phyloP scores from a whole-genome alignment of 2,113 vertebrate species.

The Acanthisitta chloris region DNA sequence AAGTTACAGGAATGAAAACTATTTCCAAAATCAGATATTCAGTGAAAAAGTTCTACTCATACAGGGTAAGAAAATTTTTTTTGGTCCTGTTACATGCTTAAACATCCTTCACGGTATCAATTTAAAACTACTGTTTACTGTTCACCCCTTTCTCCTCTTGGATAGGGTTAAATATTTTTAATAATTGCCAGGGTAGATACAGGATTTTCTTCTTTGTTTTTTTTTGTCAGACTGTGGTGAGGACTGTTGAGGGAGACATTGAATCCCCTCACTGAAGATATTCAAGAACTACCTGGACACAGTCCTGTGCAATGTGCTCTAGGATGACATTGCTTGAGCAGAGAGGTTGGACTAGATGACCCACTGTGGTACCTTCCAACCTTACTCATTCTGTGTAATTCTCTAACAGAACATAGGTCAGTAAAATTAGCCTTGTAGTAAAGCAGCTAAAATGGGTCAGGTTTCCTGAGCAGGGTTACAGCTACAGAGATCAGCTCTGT shows the following conservation, averaged over 20 bases:
- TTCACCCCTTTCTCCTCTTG: not conserved
- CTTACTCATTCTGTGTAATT: no score
- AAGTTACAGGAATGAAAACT: conserved; percentile 8
- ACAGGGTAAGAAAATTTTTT: no score
- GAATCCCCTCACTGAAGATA: no score
- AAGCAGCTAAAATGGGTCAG: not conserved
- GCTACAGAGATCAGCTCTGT: not conserved
- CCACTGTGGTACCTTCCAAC: no score
- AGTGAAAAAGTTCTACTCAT: not conserved
- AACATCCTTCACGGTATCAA: not conserved
- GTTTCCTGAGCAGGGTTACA: not conserved
- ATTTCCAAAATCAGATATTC: not conserved
- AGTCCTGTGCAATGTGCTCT: no score
- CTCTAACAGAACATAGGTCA: not conserved
- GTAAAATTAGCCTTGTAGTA: not conserved
- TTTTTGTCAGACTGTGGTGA: not conserved
- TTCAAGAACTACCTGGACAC: no score
- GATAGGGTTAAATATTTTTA: not conserved
- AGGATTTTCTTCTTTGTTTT: not conserved
- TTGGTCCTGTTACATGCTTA: not conserved
- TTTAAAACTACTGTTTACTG: not conserved
- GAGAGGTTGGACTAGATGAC: no score
- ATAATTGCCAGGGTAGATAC: not conserved
- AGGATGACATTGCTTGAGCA: no score
- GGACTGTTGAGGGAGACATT: no score